A percentile compares a stretch with the other conserved stretches of the same genome.
These are phyloP conservation scores for Gymnosoma rotundatum DNA, from an alignment of 2,888 invertebrate genomes.

Conservation along the genomic window DNA sequence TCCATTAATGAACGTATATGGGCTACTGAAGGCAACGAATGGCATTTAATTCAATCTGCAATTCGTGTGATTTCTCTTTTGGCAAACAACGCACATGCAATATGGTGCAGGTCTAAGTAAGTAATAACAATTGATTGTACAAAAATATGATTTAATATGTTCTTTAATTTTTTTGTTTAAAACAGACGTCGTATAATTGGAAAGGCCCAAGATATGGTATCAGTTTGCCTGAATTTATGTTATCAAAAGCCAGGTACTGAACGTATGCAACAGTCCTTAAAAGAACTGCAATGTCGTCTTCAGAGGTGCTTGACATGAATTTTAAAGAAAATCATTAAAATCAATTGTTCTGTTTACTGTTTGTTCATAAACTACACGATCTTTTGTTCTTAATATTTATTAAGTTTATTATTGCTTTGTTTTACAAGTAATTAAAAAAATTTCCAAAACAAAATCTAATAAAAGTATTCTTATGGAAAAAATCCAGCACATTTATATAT, in stretches of 20 bases:
- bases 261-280: constrained; percentile 84
- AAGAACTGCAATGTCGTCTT: constrained; percentile 81
- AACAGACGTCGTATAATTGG: constrained; percentile 87
- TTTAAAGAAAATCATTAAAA: constrained; percentile 1
- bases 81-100: constrained; percentile 85
- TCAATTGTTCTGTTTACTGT: too few relatives aligned
- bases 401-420: too few relatives aligned
- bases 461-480: too few relatives aligned
- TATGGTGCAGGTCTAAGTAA: constrained; percentile 82
- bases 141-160: background rate
- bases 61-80: constrained; percentile 88
- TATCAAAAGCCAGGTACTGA: constrained; percentile 89
- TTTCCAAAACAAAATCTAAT: too few relatives aligned
- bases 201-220: constrained; percentile 89
- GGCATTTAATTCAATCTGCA: constrained; percentile 91
- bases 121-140: constrained; percentile 49
- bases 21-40: constrained; percentile 92
- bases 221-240: constrained; percentile 88
- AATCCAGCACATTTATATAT: too few relatives aligned
- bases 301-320: constrained; percentile 75
- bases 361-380: too few relatives aligned
- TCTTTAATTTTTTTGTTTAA: constrained; percentile 69
- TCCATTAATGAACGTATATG: constrained; percentile 93
- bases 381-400: too few relatives aligned
- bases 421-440: too few relatives aligned